Evolutionary conservation across 2,797 vertebrate genomes (phyloP).

Genomic region (Bradypus variegatus): DNA sequence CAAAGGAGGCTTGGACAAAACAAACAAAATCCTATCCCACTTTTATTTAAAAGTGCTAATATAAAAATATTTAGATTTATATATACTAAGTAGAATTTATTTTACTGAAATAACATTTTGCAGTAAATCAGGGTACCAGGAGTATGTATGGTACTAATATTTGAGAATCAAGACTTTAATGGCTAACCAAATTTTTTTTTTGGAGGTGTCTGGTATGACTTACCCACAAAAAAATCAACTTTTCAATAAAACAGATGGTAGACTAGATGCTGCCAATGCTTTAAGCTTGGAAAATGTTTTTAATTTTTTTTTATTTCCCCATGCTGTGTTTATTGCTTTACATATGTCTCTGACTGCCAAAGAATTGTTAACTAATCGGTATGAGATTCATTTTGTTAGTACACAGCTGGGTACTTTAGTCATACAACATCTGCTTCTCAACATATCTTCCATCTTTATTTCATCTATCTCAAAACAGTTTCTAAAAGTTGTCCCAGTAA

Average conservation of each 20-base stretch:
- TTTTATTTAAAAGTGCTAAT: not conserved
- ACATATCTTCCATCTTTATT: slow-evolving; percentile 58
- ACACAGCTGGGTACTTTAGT: slow-evolving; percentile 73
- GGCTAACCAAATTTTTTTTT: slow-evolving; percentile 51
- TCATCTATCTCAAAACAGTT: slow-evolving; percentile 36
- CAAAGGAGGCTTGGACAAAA: slow-evolving; percentile 5
- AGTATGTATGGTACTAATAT: not conserved
- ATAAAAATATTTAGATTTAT: slow-evolving; percentile 12
- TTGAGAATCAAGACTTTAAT: slow-evolving; percentile 37
- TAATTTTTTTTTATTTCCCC: slow-evolving; percentile 61
- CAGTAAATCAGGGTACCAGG: slow-evolving; percentile 19
- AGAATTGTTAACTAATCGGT: slow-evolving; percentile 74
- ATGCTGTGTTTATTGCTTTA: slow-evolving; percentile 69
- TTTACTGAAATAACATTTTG: slow-evolving; percentile 31
- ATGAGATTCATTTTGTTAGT: slow-evolving; percentile 72
- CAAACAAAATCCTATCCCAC: not conserved
- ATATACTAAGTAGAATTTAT: slow-evolving; percentile 26
- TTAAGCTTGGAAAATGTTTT: slow-evolving; percentile 61
- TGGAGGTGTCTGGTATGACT: slow-evolving; percentile 64
- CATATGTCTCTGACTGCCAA: slow-evolving; percentile 71
- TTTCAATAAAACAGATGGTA: slow-evolving; percentile 68
- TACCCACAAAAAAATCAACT: slow-evolving; percentile 63
- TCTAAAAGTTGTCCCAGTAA: not conserved
- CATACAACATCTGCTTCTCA: slow-evolving; percentile 73
- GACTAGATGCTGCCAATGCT: slow-evolving; percentile 66